A percentile compares a stretch with the other conserved stretches of the same genome.
phyloP scores from a whole-genome alignment of 2,888 invertebrate species.

The Andrena praecox region DNA sequence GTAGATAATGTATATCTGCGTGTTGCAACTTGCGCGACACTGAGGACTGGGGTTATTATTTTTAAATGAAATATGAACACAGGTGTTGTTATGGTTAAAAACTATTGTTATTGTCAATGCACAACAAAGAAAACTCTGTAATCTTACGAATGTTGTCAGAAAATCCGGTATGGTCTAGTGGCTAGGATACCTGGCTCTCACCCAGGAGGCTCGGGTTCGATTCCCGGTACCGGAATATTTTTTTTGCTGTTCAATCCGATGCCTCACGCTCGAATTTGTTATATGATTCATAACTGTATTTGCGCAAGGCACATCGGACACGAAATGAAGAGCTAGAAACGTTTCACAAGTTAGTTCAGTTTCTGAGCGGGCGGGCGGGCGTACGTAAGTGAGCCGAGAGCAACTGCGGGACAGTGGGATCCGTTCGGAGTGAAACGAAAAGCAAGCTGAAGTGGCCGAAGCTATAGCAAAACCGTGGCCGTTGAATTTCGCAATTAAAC shows the following conservation, averaged over 20 bases:
- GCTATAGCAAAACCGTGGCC: constrained; percentile 35
- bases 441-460: constrained; percentile 9
- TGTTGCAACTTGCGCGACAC: too few relatives aligned
- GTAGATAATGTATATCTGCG: too few relatives aligned
- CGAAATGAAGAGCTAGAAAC: too few relatives aligned
- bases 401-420: neutral
- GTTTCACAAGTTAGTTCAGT: too few relatives aligned
- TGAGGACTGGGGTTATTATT: too few relatives aligned
- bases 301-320: neutral
- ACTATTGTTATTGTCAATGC: neutral
- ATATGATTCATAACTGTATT: neutral
- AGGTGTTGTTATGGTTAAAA: too few relatives aligned
- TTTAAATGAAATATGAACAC: too few relatives aligned
- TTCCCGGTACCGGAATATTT: constrained; percentile 87
- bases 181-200: constrained; percentile 88
- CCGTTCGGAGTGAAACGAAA: constrained; percentile 21
- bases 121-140: neutral
- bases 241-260: constrained; percentile 26
- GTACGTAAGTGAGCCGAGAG: too few relatives aligned
- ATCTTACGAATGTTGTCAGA: too few relatives aligned
- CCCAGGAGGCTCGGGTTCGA: constrained; percentile 89
- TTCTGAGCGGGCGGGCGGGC: too few relatives aligned
- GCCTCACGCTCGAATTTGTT: neutral
- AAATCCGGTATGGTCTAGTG: constrained; percentile 87
- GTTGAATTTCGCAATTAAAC: constrained; percentile 66